A percentile compares a stretch with the other conserved stretches of the same genome.
Evolutionary conservation across 2,113 vertebrate genomes (phyloP).

Genomic region (Hoplias malabaricus): DNA sequence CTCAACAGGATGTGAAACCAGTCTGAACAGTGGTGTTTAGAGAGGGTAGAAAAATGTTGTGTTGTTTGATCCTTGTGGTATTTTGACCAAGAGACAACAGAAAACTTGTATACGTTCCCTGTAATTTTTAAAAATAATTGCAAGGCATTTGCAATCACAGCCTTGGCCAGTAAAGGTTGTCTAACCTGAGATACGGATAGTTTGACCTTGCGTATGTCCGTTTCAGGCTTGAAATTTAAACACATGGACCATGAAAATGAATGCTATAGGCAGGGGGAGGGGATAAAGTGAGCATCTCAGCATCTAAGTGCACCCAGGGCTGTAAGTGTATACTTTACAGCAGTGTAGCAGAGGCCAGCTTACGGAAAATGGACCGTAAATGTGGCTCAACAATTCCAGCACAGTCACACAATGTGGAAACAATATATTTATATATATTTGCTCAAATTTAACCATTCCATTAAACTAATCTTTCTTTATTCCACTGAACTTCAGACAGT

Average conservation of each 20-base stretch:
- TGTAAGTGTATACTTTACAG: conserved; percentile 39
- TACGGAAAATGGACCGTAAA: neutral
- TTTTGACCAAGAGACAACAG: no score
- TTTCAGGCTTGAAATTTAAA: neutral
- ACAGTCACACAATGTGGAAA: neutral
- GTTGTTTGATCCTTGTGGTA: no score
- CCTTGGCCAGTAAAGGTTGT: no score
- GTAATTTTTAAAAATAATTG: no score
- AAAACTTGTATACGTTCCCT: no score
- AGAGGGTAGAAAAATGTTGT: no score
- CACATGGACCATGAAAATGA: neutral
- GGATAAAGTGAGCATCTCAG: conserved; percentile 14
- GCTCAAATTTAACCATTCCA: no score
- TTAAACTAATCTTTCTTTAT: no score
- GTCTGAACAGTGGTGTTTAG: no score
- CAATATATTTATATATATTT: no score
- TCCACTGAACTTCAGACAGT: neutral
- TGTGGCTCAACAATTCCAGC: neutral
- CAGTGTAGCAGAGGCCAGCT: neutral
- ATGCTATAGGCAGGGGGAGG: neutral
- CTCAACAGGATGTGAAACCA: no score
- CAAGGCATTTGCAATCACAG: no score
- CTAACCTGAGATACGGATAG: neutral
- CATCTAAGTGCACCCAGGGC: neutral
- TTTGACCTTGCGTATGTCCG: neutral